Evolutionary conservation across 2,888 invertebrate genomes (phyloP), one percentile per base, ranked within the genome.

Genomic region (Zelleria hepariella): DNA sequence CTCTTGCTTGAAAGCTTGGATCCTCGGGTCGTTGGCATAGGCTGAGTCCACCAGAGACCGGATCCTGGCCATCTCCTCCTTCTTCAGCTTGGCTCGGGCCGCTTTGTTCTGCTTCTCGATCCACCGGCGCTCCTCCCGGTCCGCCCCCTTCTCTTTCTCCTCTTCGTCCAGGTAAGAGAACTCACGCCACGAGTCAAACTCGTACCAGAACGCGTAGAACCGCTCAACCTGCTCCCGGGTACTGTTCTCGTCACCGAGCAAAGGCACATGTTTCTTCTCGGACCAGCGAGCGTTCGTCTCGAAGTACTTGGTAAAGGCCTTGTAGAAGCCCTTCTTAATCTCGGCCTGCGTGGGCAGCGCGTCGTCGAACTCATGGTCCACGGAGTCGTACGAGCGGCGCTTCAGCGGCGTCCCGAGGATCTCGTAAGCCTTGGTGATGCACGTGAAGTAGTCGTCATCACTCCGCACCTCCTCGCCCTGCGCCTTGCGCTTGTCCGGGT

Each of bases 161-260:
- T 99, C 99, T 83, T 99, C 98, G 77, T 99, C 99, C 67, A 98
- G 88, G 78, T 99, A 99, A 1, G 99, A 99, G 84, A 95, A 99
- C 78, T 99, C 99, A 63, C 99, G 91, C 99, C 99, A 99, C 0
- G 99, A 98, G 67, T 98, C 97, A 84, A 99, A 99, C 71, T 97
- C 94, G 80, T 96, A 98, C 99, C 99, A 99, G 81, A 98, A 99
- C 18, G 95, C 93, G 78, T 99, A 99, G 85, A 99, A 99, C 64
- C 75, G 76, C 74, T 99, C 97, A 0, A 99, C 98, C 71, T 95
- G 93, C 65, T 94, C 94, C 59, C 97, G 91, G 1, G 93, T 86
- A 59, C 95, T 93, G 61, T 94, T 90, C n/a, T 92, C 91, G 73
- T 93, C 92, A 15, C 94, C 96, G 58, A 99, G 87, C 62, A 91